phyloP scores from a whole-genome alignment of 2,888 invertebrate genomes.

The Rosalia funebris region DNA sequence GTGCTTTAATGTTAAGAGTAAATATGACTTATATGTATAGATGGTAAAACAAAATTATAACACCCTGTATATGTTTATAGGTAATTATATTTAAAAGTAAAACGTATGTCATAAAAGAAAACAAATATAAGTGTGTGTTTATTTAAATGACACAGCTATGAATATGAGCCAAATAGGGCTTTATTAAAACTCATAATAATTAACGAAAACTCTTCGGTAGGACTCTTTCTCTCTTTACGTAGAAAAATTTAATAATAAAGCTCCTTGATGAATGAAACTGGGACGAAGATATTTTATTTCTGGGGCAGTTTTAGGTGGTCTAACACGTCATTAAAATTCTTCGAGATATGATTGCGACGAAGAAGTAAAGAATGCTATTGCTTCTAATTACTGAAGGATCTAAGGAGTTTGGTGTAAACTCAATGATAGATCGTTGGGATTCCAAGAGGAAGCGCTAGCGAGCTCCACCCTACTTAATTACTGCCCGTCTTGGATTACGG shows the following conservation, averaged over 20 bases:
- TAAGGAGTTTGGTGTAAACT: constrained; percentile 57
- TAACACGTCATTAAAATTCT: constrained; percentile 47
- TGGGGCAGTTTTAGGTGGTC: constrained; percentile 36
- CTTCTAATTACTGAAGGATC: constrained; percentile 50
- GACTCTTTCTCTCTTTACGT: neutral
- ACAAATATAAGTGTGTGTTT: too few relatives aligned
- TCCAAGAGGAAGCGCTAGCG: constrained; percentile 50
- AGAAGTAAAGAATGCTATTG: constrained; percentile 53
- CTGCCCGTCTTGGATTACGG: constrained; percentile 64
- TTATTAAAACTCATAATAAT: neutral
- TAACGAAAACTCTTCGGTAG: neutral
- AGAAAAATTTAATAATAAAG: constrained; percentile 25
- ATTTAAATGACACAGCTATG: too few relatives aligned
- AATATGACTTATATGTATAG: too few relatives aligned
- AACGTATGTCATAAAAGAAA: too few relatives aligned
- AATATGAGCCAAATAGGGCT: too few relatives aligned
- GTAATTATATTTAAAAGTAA: too few relatives aligned
- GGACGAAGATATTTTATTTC: constrained; percentile 35
- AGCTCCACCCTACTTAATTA: constrained; percentile 61
- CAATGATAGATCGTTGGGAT: constrained; percentile 63
- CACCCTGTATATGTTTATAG: too few relatives aligned
- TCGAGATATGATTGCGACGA: constrained; percentile 41
- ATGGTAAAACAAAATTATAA: too few relatives aligned
- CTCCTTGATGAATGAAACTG: constrained; percentile 15
- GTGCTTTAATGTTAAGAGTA: too few relatives aligned